Evolutionary conservation across 2,888 invertebrate genomes (phyloP), one percentile per base, ranked within the genome.

Genomic region (Alsophila aescularia): DNA sequence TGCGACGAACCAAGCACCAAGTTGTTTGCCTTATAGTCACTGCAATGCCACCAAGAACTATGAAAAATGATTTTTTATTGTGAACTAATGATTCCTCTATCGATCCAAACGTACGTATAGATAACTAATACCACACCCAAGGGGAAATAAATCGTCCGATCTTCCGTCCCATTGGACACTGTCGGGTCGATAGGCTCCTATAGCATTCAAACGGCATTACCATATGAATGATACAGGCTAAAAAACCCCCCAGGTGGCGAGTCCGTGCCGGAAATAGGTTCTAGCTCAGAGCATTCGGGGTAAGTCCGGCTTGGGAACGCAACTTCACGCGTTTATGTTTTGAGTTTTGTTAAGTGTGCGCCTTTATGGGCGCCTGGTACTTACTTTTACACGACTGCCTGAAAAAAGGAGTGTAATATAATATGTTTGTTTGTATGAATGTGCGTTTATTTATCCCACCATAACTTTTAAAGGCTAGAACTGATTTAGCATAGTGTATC

Each of bases 171-270:
- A 72, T 63, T 69, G 66, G 32, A 57, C 50, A 70, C 66, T 64
- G 60, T 52, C 43, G 64, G 62, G 64, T 64, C 63, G 58, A 36
- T 47, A 52, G 47, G 51, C 35, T 42, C 13, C 45, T 40, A 50
- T 42, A 42, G 43, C 36, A 47, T 51, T 41, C 55, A 56, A 36
- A 29, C 71, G 51, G 67, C 75, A 89, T 89, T 88, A 87, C 74
- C 89, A 89, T 89, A 87, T 89, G 87, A 89, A 89, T 88, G 86
- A 79, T 79, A 72, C 75, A 64, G 74, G 66, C 73, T 82, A 81
- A 87, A 88, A 87, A 85, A 79, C 70, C 70, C 78, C 81, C 74
- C 81, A 87, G 85, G 86, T 85, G 83, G 82, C 72, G 70, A 65
- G 74, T 75, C 74, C 79, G 75, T 71, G 56, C 59, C 79, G 85